A percentile compares a stretch with the other conserved stretches of the same genome.
These are phyloP conservation scores for Cephus spinipes DNA, from an alignment of 2,888 invertebrate species.

Conservation along the genomic window DNA sequence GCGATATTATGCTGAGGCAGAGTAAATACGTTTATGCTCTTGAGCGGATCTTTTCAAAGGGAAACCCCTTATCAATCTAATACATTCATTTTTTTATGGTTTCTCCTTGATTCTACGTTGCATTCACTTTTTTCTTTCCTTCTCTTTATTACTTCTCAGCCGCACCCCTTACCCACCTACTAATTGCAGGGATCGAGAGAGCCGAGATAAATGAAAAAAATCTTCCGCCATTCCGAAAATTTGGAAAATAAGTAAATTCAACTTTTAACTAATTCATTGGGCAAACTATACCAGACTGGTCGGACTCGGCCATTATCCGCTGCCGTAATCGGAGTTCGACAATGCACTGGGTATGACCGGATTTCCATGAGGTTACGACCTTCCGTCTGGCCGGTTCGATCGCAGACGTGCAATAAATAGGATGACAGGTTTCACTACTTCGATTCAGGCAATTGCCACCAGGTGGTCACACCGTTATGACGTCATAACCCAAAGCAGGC, in stretches of 20 bases:
- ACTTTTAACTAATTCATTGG: background rate
- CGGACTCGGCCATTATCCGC: background rate
- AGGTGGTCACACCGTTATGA: conserved; percentile 57
- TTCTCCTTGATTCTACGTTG: background rate
- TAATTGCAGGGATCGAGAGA: background rate
- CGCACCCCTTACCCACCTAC: background rate
- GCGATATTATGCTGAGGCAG: conserved; percentile 56
- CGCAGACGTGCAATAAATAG: conserved; percentile 48
- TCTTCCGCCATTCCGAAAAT: background rate
- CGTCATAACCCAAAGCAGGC: conserved; percentile 57
- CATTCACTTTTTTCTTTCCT: background rate
- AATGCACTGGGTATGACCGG: background rate
- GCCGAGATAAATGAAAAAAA: background rate
- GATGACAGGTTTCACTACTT: conserved; percentile 49
- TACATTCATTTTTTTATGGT: conserved; percentile 56
- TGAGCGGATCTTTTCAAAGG: conserved; percentile 19
- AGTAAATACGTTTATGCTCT: conserved; percentile 56
- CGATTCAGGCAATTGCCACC: conserved; percentile 53
- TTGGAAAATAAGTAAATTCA: background rate
- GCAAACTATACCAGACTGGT: background rate
- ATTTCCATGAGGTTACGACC: background rate
- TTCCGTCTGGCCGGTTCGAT: background rate
- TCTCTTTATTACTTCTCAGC: background rate
- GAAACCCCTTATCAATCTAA: conserved; percentile 56
- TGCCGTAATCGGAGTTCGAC: background rate